Evolutionary conservation across 2,113 vertebrate species (phyloP).

Genomic region (Microcebus tavaratra): DNA sequence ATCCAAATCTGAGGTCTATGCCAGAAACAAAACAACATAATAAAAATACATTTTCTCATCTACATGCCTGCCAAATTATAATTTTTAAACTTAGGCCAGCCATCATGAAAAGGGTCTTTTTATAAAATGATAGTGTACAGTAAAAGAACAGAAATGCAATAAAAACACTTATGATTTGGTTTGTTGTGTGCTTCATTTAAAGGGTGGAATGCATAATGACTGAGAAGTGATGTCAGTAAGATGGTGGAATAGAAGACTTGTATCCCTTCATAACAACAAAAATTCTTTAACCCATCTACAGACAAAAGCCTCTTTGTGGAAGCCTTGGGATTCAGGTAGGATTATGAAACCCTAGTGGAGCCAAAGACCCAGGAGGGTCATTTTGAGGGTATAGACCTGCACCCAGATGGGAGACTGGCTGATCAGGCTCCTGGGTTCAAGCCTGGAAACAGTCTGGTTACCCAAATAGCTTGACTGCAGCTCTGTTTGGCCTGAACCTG

Average conservation of each 20-base stretch:
- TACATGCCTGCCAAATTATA: neutral
- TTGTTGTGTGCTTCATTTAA: neutral
- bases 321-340: neutral
- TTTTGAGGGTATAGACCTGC: neutral
- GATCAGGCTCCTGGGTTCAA: neutral
- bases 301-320: neutral
- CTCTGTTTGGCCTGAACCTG: neutral
- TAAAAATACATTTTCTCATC: conserved; percentile 35
- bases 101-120: neutral
- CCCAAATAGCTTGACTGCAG: neutral
- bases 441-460: neutral
- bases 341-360: neutral
- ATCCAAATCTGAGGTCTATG: conserved; percentile 18
- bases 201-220: neutral
- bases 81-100: neutral
- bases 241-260: neutral
- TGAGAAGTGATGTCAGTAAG: neutral
- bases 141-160: neutral
- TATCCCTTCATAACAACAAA: neutral
- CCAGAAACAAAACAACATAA: conserved; percentile 33
- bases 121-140: neutral
- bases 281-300: neutral
- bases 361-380: neutral
- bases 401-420: neutral
- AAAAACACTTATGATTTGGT: neutral